These are phyloP conservation scores for Hermodice carunculata DNA, from an alignment of 2,888 invertebrate genomes.

Conservation along the genomic window DNA sequence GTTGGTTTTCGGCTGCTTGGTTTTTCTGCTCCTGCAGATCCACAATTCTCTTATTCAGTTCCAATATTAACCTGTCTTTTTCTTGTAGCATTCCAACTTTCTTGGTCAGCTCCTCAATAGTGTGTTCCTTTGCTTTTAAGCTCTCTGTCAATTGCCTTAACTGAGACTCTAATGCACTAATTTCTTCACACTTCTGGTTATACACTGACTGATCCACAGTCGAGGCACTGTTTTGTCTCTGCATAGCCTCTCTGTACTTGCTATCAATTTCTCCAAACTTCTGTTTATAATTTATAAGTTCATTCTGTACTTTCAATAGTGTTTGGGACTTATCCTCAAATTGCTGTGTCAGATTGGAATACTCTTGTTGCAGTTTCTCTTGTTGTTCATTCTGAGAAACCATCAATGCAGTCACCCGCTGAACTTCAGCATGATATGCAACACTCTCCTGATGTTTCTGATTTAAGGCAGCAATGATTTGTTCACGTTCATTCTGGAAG, in stretches of 20 bases:
- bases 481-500: constrained; percentile 69
- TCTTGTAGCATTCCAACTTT: too few relatives aligned
- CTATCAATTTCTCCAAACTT: constrained; percentile 60
- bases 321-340: constrained; percentile 69
- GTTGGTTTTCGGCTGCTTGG: too few relatives aligned
- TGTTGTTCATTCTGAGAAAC: constrained; percentile 49
- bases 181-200: background rate
- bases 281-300: constrained; percentile 64
- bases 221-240: too few relatives aligned
- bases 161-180: background rate
- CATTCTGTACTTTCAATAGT: constrained; percentile 66
- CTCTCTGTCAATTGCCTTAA: background rate
- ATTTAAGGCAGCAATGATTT: constrained; percentile 74
- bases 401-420: constrained; percentile 74
- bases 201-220: too few relatives aligned
- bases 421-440: constrained; percentile 87
- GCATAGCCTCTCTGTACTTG: constrained; percentile 3
- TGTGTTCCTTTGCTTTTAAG: constrained; percentile 58
- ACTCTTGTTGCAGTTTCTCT: constrained; percentile 57
- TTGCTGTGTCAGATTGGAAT: constrained; percentile 60
- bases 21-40: constrained; percentile 6
- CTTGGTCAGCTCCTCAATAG: too few relatives aligned
- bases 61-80: too few relatives aligned
- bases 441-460: constrained; percentile 88
- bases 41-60: too few relatives aligned